phyloP scores from a whole-genome alignment of 2,797 vertebrate genomes.

The Sitta carolinensis region DNA sequence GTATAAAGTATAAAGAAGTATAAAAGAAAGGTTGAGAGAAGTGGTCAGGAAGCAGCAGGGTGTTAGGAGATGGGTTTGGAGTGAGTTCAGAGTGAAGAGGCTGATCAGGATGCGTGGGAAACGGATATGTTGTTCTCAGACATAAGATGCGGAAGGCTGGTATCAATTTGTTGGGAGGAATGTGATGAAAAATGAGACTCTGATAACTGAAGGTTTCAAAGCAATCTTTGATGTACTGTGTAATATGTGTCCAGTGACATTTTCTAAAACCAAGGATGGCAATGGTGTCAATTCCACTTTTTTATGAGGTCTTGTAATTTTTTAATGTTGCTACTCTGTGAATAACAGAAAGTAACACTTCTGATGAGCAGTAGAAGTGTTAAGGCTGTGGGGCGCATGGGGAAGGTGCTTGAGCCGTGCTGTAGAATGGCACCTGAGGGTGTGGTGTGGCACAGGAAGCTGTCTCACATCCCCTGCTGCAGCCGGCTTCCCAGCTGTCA shows the following conservation, averaged over 20 bases:
- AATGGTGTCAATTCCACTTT: not conserved
- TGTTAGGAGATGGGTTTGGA: conserved; percentile 22
- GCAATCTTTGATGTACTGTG: not conserved
- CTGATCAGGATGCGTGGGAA: conserved; percentile 3
- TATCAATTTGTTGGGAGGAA: conserved; percentile 7
- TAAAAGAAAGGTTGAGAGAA: not conserved
- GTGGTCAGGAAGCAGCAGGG: not conserved
- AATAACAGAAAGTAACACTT: not conserved
- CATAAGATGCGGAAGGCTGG: not conserved
- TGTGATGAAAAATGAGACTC: not conserved
- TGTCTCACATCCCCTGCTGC: rapidly evolving
- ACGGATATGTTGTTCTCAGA: not conserved
- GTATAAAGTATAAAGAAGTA: not conserved
- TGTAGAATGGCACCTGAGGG: not conserved
- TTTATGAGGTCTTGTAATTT: not conserved
- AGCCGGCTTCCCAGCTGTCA: rapidly evolving
- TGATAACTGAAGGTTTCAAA: not conserved
- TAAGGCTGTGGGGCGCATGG: rapidly evolving
- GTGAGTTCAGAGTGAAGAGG: not conserved
- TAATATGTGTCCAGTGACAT: not conserved
- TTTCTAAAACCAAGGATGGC: not conserved
- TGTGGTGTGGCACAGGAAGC: not conserved
- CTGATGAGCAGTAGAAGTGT: not conserved
- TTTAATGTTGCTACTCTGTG: not conserved
- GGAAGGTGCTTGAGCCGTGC: not conserved